Base-by-base conservation (phyloP, 1,140 invertebrate genomes). In the Drosophila cardini region DNA sequence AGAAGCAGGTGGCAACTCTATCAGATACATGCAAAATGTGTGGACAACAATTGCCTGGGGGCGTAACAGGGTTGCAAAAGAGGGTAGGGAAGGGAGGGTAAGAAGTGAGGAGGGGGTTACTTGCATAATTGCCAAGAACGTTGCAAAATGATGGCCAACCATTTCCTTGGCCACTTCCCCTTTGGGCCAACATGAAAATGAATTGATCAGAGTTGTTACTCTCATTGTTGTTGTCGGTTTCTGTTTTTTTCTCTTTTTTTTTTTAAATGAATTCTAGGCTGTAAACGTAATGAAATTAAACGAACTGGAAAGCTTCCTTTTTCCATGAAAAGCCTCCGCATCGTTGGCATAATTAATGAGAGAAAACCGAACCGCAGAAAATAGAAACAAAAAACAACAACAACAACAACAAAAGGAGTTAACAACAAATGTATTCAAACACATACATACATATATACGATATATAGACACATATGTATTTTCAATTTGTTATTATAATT, bases 291-390 rank as follows among this genome's bases (percentile, higher is more conserved):
- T 81, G 71, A 81, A 85, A 81, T 34, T 68, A 81, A 85, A 81
- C 82, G 70, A 85, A 85, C 82, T 85, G 82, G 82, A 85, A 85
- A 85, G 82, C 82, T 86, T 85, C 82, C 82, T 85, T 85, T 84
- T 85, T 69, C 78, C 64, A 80, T 72, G 52, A 80, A 80, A 81
- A 77, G 64, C 71, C 63, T 74, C 60, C 64, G 50, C 65, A 83
- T 63, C 65, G 72, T 45, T 76, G 67, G 80, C 80, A 83, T 83
- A 83, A 83, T 83, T 83, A 84, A 83, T 83, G 80, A 84, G 80
- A 76, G 75, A 82, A 85, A 85, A 79, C 18, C 73, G 45, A 84
- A 67, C 6, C 45, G 38, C 38, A 40, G 13, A 40, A 40, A 38
- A 34, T 11, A 43, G 4, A 42, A 50, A 48, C 21, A 52, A 52